These are phyloP conservation scores for Drosophila flavopinicola DNA, from an alignment of 2,888 invertebrate species.

Conservation along the genomic window DNA sequence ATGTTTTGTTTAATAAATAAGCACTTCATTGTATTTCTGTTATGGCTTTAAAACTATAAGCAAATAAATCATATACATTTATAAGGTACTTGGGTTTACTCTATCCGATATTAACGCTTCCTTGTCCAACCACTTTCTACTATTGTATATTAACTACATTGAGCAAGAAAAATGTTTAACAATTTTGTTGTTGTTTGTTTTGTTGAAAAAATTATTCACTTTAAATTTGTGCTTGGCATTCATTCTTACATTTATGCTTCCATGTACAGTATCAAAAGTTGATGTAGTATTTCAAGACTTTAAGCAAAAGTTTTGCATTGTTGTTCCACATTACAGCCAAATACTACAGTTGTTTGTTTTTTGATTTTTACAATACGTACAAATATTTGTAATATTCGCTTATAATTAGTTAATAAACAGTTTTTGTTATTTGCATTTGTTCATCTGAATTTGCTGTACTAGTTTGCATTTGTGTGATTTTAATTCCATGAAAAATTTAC, in stretches of 20 bases:
- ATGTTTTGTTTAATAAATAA: constrained; percentile 53
- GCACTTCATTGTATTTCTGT: constrained; percentile 46
- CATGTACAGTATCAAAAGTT: constrained; percentile 62
- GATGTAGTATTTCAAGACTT: constrained; percentile 37
- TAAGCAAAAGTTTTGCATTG: constrained; percentile 30
- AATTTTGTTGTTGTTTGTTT: constrained; percentile 49
- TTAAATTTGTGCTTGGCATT: constrained; percentile 63
- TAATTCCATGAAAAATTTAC: constrained; percentile 54
- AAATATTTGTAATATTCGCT: constrained; percentile 56
- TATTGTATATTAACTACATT: constrained; percentile 63
- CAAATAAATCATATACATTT: constrained; percentile 69
- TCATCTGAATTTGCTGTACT: constrained; percentile 24
- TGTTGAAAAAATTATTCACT: constrained; percentile 33
- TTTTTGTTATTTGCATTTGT: constrained; percentile 37
- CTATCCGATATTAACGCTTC: constrained; percentile 54
- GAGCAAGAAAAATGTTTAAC: constrained; percentile 64
- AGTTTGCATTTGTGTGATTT: constrained; percentile 14
- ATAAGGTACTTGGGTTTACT: constrained; percentile 78
- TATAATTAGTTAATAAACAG: constrained; percentile 75
- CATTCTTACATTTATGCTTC: constrained; percentile 53
- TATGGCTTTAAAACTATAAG: constrained; percentile 56
- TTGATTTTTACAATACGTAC: constrained; percentile 43
- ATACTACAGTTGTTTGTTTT: constrained; percentile 62
- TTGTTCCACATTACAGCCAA: constrained; percentile 57
- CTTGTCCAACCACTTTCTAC: constrained; percentile 27